Evolutionary conservation across 2,113 vertebrate genomes (phyloP), one percentile per base, ranked within the genome.

Genomic region (Sylvicapra grimmia): DNA sequence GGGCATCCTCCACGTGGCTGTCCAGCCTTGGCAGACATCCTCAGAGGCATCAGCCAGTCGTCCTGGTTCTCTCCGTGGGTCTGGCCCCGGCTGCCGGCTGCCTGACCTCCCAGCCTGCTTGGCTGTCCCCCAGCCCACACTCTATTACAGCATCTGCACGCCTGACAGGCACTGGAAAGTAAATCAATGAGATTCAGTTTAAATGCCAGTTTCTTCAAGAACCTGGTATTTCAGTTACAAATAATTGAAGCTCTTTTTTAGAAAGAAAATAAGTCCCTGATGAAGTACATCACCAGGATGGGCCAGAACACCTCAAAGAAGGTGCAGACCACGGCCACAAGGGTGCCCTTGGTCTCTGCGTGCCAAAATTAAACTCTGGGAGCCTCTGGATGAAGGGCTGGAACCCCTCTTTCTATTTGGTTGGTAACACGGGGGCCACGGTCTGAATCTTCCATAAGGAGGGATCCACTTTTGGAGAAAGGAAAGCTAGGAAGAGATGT

Each of bases 221-320:
- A 98, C 98, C 98, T 97, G 98, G 68, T 98, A 91, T 72, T 90
- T 98, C 98, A 96, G 96, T 96, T 98, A 98, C 97, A 98, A 97
- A 98, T 53, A 97, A 98, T 25, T 89, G 97, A 98, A 97, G 98
- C 98, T 98, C 97, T 98, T 98, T 96, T 15, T 94, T 96, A 98
- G 96, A 98, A 98, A 97, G 96, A 98, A 98, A 98, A 99, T 98
- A 83, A 98, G 98, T 98, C 98, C 98, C 98, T 97, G 98, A 99
- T 99, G 99, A 99, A 99, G 99, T 99, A 99, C 99, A 99, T 99
- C 98, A 99, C 99, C 91, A 99, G 99, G 98, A 99, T 99, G 8
- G 99, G 99, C 99, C 99, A 99, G 98, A 99, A 99, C 91, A 99
- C 99, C 68, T 99, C 99, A 0, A 99, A 99, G 99, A 99, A 99